A percentile compares a stretch with the other conserved stretches of the same genome.
Evolutionary conservation across 2,797 vertebrate genomes (phyloP).

Genomic region (Leucoraja ocellata): DNA sequence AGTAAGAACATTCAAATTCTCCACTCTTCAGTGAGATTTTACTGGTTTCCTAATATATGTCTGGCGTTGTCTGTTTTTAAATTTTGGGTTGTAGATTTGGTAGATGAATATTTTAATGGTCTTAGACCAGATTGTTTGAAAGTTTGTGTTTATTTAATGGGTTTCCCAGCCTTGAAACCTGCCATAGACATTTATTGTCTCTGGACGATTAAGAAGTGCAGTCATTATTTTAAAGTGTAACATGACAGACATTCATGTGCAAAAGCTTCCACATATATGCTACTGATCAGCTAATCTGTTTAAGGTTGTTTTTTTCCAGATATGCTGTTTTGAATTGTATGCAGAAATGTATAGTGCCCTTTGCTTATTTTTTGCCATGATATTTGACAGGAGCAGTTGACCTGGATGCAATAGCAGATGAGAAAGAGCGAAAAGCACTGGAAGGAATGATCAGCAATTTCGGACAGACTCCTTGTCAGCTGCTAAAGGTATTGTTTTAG

Average conservation of each 20-base stretch:
- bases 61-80: background rate
- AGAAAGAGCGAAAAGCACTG: slow-evolving; percentile 89
- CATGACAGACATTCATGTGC: no score
- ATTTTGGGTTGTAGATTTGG: background rate
- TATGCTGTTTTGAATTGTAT: background rate
- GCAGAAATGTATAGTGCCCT: no score
- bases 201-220: no score
- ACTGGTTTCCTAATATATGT: background rate
- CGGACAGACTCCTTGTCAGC: slow-evolving; percentile 89
- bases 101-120: background rate
- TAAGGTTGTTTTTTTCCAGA: no score
- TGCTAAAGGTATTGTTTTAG: slow-evolving; percentile 72
- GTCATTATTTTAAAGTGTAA: no score
- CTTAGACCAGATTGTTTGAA: background rate
- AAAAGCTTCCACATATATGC: no score
- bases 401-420: slow-evolving; percentile 85
- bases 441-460: slow-evolving; percentile 98
- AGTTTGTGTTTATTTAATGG: no score
- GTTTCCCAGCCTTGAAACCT: no score
- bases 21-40: background rate
- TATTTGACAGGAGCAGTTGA: slow-evolving; percentile 79
- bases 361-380: background rate
- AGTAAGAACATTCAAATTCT: background rate
- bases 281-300: no score
- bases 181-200: no score